Evolutionary conservation across 2,113 vertebrate species (phyloP).

Genomic region (Theristicus caerulescens): DNA sequence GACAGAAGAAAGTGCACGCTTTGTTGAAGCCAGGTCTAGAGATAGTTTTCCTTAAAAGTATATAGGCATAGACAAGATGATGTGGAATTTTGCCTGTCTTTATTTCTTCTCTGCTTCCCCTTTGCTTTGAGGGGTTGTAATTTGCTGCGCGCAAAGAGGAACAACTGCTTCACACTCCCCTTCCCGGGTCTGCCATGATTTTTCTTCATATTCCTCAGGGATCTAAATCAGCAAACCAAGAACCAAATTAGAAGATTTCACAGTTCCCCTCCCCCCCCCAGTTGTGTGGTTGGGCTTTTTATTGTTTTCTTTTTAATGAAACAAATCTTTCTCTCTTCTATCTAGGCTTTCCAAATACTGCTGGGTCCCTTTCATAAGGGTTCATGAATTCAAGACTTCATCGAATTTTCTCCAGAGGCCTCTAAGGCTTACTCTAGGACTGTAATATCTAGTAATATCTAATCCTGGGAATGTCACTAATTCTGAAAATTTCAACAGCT

Average conservation of each 20-base stretch:
- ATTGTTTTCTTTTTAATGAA: background rate
- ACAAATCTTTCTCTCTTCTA: background rate
- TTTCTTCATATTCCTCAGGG: background rate
- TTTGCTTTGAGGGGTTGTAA: background rate
- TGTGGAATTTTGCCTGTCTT: background rate
- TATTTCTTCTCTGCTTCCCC: background rate
- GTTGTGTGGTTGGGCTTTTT: background rate
- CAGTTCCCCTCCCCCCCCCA: accelerated
- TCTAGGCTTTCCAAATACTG: background rate
- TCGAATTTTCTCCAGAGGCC: background rate
- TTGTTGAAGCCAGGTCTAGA: background rate
- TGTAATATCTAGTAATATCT: background rate
- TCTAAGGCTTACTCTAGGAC: background rate
- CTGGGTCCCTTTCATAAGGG: background rate
- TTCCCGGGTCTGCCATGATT: background rate
- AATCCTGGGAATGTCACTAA: background rate
- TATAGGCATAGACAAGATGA: background rate
- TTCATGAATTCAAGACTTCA: background rate
- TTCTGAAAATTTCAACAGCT: background rate
- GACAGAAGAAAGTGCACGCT: background rate
- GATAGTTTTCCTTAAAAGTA: background rate
- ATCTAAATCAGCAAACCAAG: background rate
- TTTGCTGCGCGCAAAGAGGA: background rate
- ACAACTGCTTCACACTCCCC: background rate
- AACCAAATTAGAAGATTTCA: background rate